Base-by-base conservation (phyloP, 1,140 invertebrate species). In the Rhagoletis zephyria region DNA sequence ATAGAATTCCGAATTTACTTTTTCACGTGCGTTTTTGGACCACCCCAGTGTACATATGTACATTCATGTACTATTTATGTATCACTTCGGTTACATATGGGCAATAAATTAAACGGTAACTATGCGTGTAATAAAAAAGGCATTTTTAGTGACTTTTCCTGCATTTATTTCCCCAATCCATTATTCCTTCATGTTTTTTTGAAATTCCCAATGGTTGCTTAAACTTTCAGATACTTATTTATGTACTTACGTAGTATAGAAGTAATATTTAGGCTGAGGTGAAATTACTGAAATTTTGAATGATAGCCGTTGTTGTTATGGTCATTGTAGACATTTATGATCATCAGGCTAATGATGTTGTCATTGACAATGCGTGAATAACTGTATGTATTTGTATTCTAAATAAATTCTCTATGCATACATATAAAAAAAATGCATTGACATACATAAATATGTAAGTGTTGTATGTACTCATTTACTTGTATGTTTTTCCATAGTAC, bases 61-160 rank as follows among this genome's bases (percentile, higher is more conserved):
- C n/a, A 63, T 14, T 4, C 16, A 63, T 63, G 4, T 63, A 63
- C n/a, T 7, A n/a, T 63, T 14, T 63, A 63, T 63, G 61, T 14
- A 16, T 63, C 4, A 63, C 61, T 63, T 63, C 61, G 61, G 16
- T 63, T 63, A 42, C 45, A 45, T 74, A 74, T 81, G 48, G 74
- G 74, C 48, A 81, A 81, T 81, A 81, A 81, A 81, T 81, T 81
- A 56, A 81, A 81, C 3, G 10, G 48, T 81, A 81, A 81, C 48
- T 81, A 81, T 56, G 74, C 14, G n/a, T 30, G 74, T 12, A 81
- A 81, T 56, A 81, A 81, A 81, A 77, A 81, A 81, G 2, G 6
- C 74, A 59, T 19, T 81, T 81, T 12, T 19, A 14, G n/a, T 30
- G n/a, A 56, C 74, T 81, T 81, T 81, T 56, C 74, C 74, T 56